These are phyloP conservation scores for Drosophila jambulina DNA, from an alignment of 1,140 invertebrate genomes.

Conservation along the genomic window DNA sequence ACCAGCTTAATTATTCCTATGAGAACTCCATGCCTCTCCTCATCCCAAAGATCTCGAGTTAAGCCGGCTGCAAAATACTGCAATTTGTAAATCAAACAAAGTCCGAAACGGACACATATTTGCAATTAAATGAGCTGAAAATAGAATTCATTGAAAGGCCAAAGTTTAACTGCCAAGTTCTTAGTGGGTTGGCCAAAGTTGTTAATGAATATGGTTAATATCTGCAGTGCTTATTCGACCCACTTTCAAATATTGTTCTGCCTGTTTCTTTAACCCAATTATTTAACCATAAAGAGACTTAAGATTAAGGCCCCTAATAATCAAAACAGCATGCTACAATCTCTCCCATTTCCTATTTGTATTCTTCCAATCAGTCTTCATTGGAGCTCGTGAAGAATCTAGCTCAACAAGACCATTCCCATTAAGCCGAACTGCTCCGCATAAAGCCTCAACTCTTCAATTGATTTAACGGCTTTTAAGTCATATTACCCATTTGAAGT, in stretches of 20 bases:
- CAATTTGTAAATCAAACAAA: slow-evolving; percentile 62
- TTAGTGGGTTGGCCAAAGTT: background rate
- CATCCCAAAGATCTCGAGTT: background rate
- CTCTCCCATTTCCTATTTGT: background rate
- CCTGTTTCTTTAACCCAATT: background rate
- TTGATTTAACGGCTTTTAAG: slow-evolving; percentile 36
- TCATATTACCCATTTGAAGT: slow-evolving; percentile 34
- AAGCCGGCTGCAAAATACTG: slow-evolving; percentile 21
- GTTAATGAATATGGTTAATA: slow-evolving; percentile 8
- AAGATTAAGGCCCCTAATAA: background rate
- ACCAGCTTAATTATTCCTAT: slow-evolving; percentile 71
- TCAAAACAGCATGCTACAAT: background rate
- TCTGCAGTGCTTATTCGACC: background rate
- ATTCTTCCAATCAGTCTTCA: slow-evolving; percentile 8
- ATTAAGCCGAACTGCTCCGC: slow-evolving; percentile 9
- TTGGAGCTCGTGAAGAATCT: slow-evolving; percentile 28
- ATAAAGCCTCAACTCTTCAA: slow-evolving; percentile 20
- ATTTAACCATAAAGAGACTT: background rate
- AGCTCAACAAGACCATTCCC: slow-evolving; percentile 31
- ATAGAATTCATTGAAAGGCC: slow-evolving; percentile 23
- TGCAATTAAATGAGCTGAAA: slow-evolving; percentile 19
- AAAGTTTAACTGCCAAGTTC: slow-evolving; percentile 21
- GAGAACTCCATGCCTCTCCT: slow-evolving; percentile 19
- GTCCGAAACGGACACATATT: slow-evolving; percentile 12
- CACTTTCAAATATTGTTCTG: slow-evolving; percentile 1